Evolutionary conservation across 2,797 vertebrate species (phyloP), one percentile per base, ranked within the genome.

Genomic region (Morelia viridis): DNA sequence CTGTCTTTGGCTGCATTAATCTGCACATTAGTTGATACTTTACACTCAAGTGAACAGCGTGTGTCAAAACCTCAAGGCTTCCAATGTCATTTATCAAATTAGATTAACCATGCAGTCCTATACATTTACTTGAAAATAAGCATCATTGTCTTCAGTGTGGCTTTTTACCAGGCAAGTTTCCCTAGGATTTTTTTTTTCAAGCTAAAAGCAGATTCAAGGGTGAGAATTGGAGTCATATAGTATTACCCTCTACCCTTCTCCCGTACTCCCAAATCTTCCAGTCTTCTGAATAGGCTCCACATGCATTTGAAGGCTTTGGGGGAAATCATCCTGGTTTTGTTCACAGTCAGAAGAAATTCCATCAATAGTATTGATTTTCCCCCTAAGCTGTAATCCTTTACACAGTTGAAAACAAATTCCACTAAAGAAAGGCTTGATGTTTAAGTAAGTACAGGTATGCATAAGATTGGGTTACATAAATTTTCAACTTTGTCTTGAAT

Each of bases 1-100:
- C 86, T 22, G 0, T 8, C 5, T 53, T 35, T 53, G 83, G 28
- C 57, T 85, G 19, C 0, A 68, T 28, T 85, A 24, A 80, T 80
- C 24, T 80, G 71, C 71, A 26, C 17, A 26, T 57, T 35, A 22
- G 0, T 0, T n/a, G 85, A 1, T n/a, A 0, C 0, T 0, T 22
- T 11, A 53, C 46, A 53, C n/a, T 35, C 5, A 2, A 24, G 2
- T 0, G 71, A 90, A 35, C 8, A 56, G 26, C 15, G 35, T 9
- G 15, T 85, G 31, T 3, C 35, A 68, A 0, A 0, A 0, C 11
- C 5, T 57, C 91, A 12, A 91, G 24, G 0, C 31, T 92, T 91
- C 12, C 24, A 19, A 41, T 50, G 41, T 31, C 35, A 88, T 57
- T 35, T 26, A 28, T 5, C 88, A 3, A 53, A 0, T 0, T 0